A percentile compares a stretch with the other conserved stretches of the same genome.
Conservation (phyloP, 2,113 vertebrate genomes). For the Todiramphus saurophagus region DNA sequence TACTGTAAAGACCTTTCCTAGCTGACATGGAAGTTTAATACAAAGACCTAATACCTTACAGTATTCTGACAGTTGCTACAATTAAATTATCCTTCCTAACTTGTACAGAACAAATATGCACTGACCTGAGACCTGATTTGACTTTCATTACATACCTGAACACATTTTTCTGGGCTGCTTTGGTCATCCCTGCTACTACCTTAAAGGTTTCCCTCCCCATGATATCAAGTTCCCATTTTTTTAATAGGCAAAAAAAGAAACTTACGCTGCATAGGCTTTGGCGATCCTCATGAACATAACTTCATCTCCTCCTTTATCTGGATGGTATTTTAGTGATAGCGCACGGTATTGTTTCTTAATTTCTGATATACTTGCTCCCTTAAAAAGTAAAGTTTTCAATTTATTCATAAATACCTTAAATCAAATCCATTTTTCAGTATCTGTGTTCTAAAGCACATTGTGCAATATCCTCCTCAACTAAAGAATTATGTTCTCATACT, state of each 20-base stretch:
- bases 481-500: neutral
- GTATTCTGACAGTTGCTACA: neutral
- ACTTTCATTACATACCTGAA: neutral
- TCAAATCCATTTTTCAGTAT: neutral
- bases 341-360: constrained; percentile 96
- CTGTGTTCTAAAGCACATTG: neutral
- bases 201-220: neutral
- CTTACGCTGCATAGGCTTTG: constrained; percentile 97
- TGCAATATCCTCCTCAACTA: neutral
- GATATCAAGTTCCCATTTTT: neutral
- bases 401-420: neutral
- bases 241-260: neutral
- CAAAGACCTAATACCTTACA: neutral
- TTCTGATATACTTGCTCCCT: constrained; percentile 90
- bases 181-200: neutral
- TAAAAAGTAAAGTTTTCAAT: constrained; percentile 27
- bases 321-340: constrained; percentile 91
- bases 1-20: neutral
- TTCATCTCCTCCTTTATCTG: constrained; percentile 97
- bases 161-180: neutral
- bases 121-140: neutral
- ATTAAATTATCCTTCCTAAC: neutral
- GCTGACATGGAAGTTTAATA: neutral
- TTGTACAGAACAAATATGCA: neutral
- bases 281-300: constrained; percentile 95